Percentiles rank a stretch among this genome's conserved stretches.
Conservation (phyloP, 37 sponge, comb jelly and placozoan genomes). For the Sycon ciliatum region DNA sequence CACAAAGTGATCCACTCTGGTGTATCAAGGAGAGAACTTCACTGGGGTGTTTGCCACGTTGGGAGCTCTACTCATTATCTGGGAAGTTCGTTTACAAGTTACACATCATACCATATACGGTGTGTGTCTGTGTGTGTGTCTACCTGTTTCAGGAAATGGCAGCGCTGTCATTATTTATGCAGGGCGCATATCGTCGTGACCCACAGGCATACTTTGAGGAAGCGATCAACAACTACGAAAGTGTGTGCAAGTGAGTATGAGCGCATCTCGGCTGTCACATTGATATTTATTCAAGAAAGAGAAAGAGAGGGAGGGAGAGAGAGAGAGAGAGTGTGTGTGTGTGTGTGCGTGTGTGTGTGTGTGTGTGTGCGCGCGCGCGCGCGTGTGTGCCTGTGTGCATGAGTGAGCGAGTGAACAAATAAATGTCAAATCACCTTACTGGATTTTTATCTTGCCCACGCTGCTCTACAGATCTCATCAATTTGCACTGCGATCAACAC, state of each 20-base stretch:
- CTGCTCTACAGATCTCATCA: constrained; percentile 37
- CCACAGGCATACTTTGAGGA: constrained; percentile 74
- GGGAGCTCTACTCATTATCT: too few species aligned
- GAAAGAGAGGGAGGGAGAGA: too few species aligned
- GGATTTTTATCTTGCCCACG: not conserved
- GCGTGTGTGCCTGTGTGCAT: too few species aligned
- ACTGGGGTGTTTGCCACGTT: too few species aligned
- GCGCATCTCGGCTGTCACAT: not conserved
- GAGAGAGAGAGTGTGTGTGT: not conserved
- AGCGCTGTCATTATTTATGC: constrained; percentile 70
- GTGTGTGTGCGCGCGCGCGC: not conserved
- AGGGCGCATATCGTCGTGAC: constrained; percentile 48
- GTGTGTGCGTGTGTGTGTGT: not conserved
- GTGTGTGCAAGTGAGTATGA: constrained; percentile 59
- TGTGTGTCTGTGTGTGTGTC: not conserved
- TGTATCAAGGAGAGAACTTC: too few species aligned
- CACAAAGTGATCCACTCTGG: too few species aligned
- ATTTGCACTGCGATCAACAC: constrained; percentile 48
- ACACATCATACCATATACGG: too few species aligned
- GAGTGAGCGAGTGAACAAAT: too few species aligned
- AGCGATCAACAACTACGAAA: constrained; percentile 55
- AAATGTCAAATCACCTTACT: too few species aligned
- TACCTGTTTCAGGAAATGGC: constrained; percentile 71
- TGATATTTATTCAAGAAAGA: too few species aligned
- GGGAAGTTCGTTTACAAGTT: too few species aligned